phyloP scores from a whole-genome alignment of 1,140 invertebrate species.

The Drosophila kohkoa region DNA sequence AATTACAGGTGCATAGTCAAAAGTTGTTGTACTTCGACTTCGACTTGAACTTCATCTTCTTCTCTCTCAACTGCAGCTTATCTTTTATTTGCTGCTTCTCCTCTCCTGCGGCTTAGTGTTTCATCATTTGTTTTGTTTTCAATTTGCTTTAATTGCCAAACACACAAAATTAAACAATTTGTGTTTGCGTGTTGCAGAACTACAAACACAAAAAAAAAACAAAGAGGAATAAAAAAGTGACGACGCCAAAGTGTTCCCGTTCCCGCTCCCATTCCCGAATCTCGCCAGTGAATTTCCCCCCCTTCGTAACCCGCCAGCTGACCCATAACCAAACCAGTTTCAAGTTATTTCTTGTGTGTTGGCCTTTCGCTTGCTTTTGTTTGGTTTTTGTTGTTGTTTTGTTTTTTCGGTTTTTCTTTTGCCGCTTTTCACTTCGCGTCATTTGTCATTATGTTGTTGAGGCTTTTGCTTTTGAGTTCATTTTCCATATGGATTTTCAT shows the following conservation, averaged over 20 bases:
- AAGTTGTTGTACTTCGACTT: constrained; percentile 23
- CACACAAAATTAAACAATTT: constrained; percentile 73
- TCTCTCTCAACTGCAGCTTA: constrained; percentile 19
- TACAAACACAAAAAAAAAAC: constrained; percentile 17
- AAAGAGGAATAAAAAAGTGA: constrained; percentile 41
- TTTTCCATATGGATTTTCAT: constrained; percentile 82
- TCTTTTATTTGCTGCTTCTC: constrained; percentile 5
- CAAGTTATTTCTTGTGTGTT: constrained; percentile 62
- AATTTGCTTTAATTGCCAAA: constrained; percentile 70
- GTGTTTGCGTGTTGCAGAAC: constrained; percentile 42
- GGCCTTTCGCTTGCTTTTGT: constrained; percentile 55
- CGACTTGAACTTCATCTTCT: background rate
- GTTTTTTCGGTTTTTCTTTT: constrained; percentile 36
- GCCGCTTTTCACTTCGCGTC: constrained; percentile 49
- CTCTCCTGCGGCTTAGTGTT: background rate
- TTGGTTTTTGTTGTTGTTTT: constrained; percentile 17
- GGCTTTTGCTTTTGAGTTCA: constrained; percentile 51
- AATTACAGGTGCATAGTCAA: constrained; percentile 52
- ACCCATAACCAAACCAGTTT: constrained; percentile 74
- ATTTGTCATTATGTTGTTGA: constrained; percentile 59
- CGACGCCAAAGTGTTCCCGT: constrained; percentile 10
- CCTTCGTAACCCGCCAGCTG: constrained; percentile 17
- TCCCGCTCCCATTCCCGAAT: constrained; percentile 22
- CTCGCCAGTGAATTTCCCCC: constrained; percentile 1
- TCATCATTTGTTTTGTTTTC: constrained; percentile 51